Percentiles rank a stretch among this genome's conserved stretches.
Conservation (phyloP, 2,888 invertebrate species). For the Mythimna vitellina region DNA sequence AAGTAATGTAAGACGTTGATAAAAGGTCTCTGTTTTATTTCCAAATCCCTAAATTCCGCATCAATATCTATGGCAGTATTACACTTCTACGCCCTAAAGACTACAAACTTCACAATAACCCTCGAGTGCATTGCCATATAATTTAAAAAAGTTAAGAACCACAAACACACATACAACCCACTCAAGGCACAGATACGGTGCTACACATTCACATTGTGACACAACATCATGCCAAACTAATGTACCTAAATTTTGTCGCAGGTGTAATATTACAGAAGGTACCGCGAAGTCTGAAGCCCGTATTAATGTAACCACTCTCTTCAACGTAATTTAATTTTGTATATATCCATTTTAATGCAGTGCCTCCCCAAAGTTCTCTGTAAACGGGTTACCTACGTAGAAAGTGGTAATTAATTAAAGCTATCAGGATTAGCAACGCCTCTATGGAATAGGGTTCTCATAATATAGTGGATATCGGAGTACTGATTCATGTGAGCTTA, state of each 20-base stretch:
- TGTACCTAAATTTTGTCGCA: neutral
- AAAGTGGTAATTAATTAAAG: constrained; percentile 50
- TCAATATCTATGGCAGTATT: no score
- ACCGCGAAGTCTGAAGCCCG: constrained; percentile 6
- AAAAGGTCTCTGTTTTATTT: no score
- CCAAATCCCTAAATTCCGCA: no score
- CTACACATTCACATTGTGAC: neutral
- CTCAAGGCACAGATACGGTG: neutral
- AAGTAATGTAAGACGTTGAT: no score
- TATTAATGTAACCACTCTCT: constrained; percentile 11
- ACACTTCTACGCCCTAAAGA: no score
- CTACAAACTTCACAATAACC: no score
- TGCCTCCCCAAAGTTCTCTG: neutral
- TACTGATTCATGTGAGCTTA: constrained; percentile 2
- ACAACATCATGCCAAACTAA: neutral
- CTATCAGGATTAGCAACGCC: constrained; percentile 26
- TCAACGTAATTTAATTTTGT: constrained; percentile 24
- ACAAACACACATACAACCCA: no score
- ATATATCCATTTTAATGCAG: constrained; percentile 1
- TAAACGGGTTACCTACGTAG: constrained; percentile 25
- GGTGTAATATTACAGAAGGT: neutral
- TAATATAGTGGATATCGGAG: neutral
- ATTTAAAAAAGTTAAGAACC: no score
- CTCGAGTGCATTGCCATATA: no score
- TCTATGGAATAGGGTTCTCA: constrained; percentile 41